A percentile compares a stretch with the other conserved stretches of the same genome.
Conservation (phyloP, 1,140 invertebrate genomes). For the Pseudomyrmex dendroicus region DNA sequence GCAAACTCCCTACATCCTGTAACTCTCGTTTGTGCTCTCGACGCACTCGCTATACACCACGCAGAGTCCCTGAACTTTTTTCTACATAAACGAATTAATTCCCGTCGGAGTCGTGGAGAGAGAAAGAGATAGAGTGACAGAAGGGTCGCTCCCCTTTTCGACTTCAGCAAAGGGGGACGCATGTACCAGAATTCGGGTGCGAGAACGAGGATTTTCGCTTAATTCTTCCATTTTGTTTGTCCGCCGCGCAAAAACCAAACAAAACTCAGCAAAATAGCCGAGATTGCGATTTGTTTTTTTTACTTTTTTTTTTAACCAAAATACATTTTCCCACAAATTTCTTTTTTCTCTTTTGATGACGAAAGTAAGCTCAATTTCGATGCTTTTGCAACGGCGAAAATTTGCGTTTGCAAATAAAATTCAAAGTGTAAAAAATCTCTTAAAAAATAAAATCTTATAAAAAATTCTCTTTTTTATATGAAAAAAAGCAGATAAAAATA, state of each 20-base stretch:
- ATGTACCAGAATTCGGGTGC: constrained; percentile 16
- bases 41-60: background rate
- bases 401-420: too few species aligned
- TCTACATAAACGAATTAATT: constrained; percentile 68
- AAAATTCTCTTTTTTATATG: background rate
- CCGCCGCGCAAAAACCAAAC: too few species aligned
- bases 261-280: background rate
- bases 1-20: constrained; percentile 61
- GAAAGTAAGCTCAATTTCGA: too few species aligned
- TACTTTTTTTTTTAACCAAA: background rate
- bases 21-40: constrained; percentile 35
- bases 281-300: too few species aligned
- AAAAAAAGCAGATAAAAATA: background rate
- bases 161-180: background rate
- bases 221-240: background rate
- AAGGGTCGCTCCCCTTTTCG: constrained; percentile 54
- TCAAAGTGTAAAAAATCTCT: too few species aligned
- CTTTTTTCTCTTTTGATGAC: too few species aligned
- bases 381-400: too few species aligned
- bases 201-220: background rate
- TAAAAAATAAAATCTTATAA: too few species aligned
- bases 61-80: constrained; percentile 45
- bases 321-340: too few species aligned
- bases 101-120: constrained; percentile 5
- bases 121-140: background rate